These are phyloP conservation scores for Brachyistius frenatus DNA, from an alignment of 2,113 vertebrate species.

Conservation along the genomic window DNA sequence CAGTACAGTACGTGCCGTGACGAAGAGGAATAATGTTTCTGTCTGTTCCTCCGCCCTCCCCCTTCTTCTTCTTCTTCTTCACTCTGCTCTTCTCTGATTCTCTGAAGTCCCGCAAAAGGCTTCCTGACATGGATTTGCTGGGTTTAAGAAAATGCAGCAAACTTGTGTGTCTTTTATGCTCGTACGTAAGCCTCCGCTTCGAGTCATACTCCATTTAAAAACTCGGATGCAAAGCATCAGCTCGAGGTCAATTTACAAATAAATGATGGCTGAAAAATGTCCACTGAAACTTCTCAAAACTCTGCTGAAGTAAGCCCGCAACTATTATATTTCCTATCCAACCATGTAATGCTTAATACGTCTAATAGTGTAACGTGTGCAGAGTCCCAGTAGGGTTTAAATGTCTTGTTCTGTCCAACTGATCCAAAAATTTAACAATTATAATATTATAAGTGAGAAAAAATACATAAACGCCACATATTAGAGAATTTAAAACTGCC, in stretches of 20 bases:
- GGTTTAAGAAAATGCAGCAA: conserved; percentile 34
- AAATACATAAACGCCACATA: background rate
- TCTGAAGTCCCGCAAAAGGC: conserved; percentile 38
- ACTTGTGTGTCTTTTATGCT: conserved; percentile 13
- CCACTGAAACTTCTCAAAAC: background rate
- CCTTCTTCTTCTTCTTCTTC: conserved; percentile 10
- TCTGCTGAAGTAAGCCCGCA: too few species aligned
- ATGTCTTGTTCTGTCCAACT: background rate
- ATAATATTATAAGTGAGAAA: background rate
- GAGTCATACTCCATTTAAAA: background rate
- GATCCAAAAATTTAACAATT: background rate
- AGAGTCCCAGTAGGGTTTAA: too few species aligned
- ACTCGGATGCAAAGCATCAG: background rate
- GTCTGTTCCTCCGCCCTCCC: conserved; percentile 39
- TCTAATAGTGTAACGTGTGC: too few species aligned
- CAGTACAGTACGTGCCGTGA: conserved; percentile 55
- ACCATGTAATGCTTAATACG: too few species aligned
- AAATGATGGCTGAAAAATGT: background rate
- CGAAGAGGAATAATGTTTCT: conserved; percentile 63
- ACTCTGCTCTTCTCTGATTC: conserved; percentile 11
- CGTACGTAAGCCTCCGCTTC: background rate
- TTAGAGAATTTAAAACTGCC: background rate
- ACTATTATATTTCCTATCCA: too few species aligned
- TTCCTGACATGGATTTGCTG: conserved; percentile 25
- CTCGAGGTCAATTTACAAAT: background rate